Base-by-base conservation (phyloP, 2,797 vertebrate genomes). In the Hippoglossus hippoglossus region DNA sequence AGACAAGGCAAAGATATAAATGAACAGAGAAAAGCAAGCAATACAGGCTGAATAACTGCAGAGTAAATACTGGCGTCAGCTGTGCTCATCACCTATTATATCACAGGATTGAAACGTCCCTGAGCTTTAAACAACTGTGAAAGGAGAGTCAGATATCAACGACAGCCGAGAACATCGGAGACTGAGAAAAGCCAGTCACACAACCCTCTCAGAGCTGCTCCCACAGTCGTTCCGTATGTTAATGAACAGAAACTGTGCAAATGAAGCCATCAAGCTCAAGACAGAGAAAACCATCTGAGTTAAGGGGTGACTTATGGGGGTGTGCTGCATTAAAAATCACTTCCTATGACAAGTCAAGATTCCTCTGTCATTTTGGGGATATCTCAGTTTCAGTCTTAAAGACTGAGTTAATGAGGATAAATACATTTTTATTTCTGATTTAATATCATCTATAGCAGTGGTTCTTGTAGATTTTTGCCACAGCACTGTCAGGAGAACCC, bases 101-200 rank as follows among this genome's bases (percentile, higher is more conserved):
- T 80, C 77, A 84, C 63, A 75, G 70, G 73, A 67, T 77, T 73
- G 79, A 86, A 87, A 89, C 56, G 80, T 82, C 82, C 76, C 83
- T 9, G 63, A 84, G 87, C 83, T 76, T 87, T 73, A 81, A 84
- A 76, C 44, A 51, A 78, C 73, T 79, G 81, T 67, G 79, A 80
- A 79, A 85, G 84, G 84, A 72, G 82, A 84, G 82, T 67, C 81
- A 70, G 75, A 67, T 91, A 93, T 93, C 53, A 86, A 90, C 82
- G 26, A 77, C 70, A 76, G 79, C 77, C 60, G 52, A 53, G 66
- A 66, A 81, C 85, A 86, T 80, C 75, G 86, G 87, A 79, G 79
- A 72, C 81, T 46, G 67, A 60, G 56, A 79, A 81, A 83, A 83
- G 79, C 31, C 74, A 64, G 66, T 75, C 49, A 39, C 63, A 79